Evolutionary conservation across 2,888 invertebrate genomes (phyloP), one percentile per base, ranked within the genome.

Genomic region (Choristoneura rosaceana): DNA sequence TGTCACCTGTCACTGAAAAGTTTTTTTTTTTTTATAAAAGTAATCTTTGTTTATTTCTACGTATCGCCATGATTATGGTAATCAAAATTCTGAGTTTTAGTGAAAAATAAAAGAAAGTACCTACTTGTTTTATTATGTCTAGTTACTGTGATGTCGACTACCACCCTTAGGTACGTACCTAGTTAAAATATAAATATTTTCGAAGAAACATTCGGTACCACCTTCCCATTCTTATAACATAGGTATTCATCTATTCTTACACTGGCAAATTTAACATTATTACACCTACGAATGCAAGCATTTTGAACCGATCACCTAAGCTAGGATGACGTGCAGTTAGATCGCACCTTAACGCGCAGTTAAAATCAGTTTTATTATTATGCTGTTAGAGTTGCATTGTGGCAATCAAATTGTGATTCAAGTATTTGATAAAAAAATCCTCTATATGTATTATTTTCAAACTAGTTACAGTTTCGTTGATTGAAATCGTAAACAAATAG

Each of bases 271-370:
- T 62, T 69, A 66, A 61, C 65, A 47, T 67, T 71, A 62, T 76
- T 81, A 79, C 79, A 81, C 78, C 78, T 76, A 73, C 76, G 80
- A 84, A 83, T 88, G 82, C 85, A 84, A 80, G 82, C 91, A 92
- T 88, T 92, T 87, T 81, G 79, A 83, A 86, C 84, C 90, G 83
- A 88, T 85, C 85, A 85, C 84, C 84, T 86, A 82, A 74, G 76
- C 76, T 75, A 83, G 83, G 80, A 85, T 88, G 91, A 91, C 91
- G 91, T 90, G 87, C 80, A 45, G 67, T 62, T 67, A 59, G 58
- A 47, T 63, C 15, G 70, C 65, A 61, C 55, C 14, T 67, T 63
- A 47, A 58, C 41, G 69, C 64, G 69, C 25, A 34, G 25, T 60
- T 52, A 47, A 41, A 38, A 67, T 55, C 55, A 50, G 8, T 43